Percentiles rank a stretch among this genome's conserved stretches.
Conservation (phyloP, 2,888 invertebrate genomes). For the Eretmocerus hayati region DNA sequence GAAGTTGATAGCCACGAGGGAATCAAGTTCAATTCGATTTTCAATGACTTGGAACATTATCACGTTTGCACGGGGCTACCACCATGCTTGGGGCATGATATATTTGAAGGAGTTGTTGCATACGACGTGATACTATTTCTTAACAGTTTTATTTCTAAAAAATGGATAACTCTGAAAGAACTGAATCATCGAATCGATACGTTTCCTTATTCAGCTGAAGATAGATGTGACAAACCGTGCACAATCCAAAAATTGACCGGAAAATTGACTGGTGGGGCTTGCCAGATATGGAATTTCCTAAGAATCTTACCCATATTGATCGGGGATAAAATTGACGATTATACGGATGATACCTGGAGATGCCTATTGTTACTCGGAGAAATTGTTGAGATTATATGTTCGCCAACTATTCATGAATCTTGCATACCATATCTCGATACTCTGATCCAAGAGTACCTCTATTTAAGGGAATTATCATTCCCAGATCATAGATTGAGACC, state of each 20-base stretch:
- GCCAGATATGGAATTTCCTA: conserved; percentile 18
- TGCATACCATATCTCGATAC: conserved; percentile 13
- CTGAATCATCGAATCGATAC: conserved; percentile 12
- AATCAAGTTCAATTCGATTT: conserved; percentile 19
- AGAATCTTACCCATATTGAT: conserved; percentile 19
- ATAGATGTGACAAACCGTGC: conserved; percentile 22
- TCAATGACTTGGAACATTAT: conserved; percentile 17
- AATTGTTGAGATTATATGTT: conserved; percentile 24
- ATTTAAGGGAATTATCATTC: conserved; percentile 15
- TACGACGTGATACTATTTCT: conserved; percentile 13
- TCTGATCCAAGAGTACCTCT: conserved; percentile 20
- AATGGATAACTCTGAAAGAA: conserved; percentile 21
- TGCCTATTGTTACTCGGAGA: conserved; percentile 20
- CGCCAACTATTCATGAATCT: conserved; percentile 23
- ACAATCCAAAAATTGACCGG: background rate
- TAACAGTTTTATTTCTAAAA: conserved; percentile 8
- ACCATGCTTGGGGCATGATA: conserved; percentile 24
- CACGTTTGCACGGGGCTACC: conserved; percentile 23
- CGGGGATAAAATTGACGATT: conserved; percentile 16
- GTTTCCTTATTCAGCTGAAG: conserved; percentile 17
- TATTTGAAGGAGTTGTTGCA: conserved; percentile 18
- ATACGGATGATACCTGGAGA: conserved; percentile 20
- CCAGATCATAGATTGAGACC: conserved; percentile 15
- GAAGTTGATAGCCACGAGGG: conserved; percentile 3
- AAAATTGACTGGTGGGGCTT: conserved; percentile 20